Conservation (phyloP, 1,140 invertebrate species). For the Delia radicum region DNA sequence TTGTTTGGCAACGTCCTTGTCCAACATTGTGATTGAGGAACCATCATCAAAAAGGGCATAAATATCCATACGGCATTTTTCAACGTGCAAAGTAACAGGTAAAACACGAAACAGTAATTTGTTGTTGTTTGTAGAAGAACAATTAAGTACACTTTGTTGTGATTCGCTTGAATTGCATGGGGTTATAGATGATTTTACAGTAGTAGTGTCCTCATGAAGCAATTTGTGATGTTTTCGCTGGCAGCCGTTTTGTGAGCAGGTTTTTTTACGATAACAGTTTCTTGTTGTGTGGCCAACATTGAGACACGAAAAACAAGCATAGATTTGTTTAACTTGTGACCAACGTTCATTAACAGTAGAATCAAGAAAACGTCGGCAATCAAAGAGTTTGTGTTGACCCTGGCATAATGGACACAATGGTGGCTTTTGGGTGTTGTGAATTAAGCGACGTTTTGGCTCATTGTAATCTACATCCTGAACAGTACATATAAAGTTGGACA, state of each 20-base stretch:
- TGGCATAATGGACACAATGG: conserved; percentile 10
- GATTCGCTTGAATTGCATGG: neutral
- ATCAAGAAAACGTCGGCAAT: neutral
- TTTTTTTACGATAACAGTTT: too few relatives aligned
- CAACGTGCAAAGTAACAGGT: conserved; percentile 26
- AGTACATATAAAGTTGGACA: neutral
- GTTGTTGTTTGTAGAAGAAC: neutral
- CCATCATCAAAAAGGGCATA: conserved; percentile 21
- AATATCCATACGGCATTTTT: neutral
- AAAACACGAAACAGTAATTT: conserved; percentile 23
- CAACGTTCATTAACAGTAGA: neutral
- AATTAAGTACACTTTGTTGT: neutral
- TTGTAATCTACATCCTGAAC: neutral
- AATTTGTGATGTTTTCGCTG: too few relatives aligned
- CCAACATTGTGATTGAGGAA: conserved; percentile 15
- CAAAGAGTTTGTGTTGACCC: neutral
- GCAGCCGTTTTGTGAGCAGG: too few relatives aligned
- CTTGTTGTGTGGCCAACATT: neutral
- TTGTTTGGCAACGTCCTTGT: neutral
- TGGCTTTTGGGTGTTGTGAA: neutral
- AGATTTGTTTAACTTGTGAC: neutral
- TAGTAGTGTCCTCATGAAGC: neutral
- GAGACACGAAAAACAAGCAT: conserved; percentile 10
- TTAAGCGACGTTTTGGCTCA: neutral
- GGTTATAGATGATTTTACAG: neutral